Conservation (phyloP, 1,140 invertebrate genomes). For the Orchestia grillus region DNA sequence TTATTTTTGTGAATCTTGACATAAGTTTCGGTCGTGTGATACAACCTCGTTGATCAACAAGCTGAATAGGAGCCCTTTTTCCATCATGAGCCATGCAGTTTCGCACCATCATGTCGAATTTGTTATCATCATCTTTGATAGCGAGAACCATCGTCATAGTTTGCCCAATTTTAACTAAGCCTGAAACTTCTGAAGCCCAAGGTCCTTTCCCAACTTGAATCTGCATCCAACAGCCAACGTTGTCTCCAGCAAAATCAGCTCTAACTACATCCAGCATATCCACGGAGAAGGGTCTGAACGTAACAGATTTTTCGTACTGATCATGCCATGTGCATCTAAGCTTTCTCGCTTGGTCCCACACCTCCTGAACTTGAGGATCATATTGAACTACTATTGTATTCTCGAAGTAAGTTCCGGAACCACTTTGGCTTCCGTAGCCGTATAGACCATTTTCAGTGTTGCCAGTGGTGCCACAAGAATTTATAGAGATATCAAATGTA, state of each 20-base stretch:
- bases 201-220: conserved; percentile 89
- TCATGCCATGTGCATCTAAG: conserved; percentile 95
- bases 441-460: conserved; percentile 90
- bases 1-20: conserved; percentile 94
- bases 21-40: conserved; percentile 92
- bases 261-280: conserved; percentile 95
- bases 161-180: conserved; percentile 93
- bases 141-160: conserved; percentile 97
- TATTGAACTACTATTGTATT: conserved; percentile 96
- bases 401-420: conserved; percentile 93
- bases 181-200: conserved; percentile 94
- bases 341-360: conserved; percentile 95
- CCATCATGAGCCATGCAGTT: conserved; percentile 96
- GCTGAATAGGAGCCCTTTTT: conserved; percentile 92
- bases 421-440: conserved; percentile 83
- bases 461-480: conserved; percentile 90
- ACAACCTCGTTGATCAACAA: conserved; percentile 93
- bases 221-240: conserved; percentile 88
- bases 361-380: conserved; percentile 94
- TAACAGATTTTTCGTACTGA: conserved; percentile 94
- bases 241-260: conserved; percentile 94
- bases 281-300: conserved; percentile 93
- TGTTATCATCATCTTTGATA: conserved; percentile 95
- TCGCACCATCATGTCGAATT: conserved; percentile 95
- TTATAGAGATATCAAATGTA: conserved; percentile 91